Evolutionary conservation across 2,797 vertebrate species (phyloP).

Genomic region (Euthynnus affinis): DNA sequence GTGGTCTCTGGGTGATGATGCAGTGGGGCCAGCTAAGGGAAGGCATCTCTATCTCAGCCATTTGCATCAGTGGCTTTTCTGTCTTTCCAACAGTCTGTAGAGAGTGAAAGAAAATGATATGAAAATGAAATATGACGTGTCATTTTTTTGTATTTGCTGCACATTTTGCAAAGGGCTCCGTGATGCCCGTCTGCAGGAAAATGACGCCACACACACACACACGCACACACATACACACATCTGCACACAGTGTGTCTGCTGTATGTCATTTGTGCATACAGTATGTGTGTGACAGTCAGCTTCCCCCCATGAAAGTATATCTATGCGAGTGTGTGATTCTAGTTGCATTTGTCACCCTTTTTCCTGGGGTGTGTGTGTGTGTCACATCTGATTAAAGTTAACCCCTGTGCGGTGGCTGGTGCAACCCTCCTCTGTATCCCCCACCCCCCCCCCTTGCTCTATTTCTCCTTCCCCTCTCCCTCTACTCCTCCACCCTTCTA

Average conservation of each 20-base stretch:
- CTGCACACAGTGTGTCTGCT: conserved; percentile 35
- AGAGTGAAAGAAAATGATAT: conserved; percentile 50
- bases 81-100: conserved; percentile 42
- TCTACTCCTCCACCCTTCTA: conserved; percentile 63
- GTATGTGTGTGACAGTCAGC: conserved; percentile 54
- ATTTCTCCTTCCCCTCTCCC: conserved; percentile 40
- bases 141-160: conserved; percentile 61
- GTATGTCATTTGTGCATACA: conserved; percentile 48
- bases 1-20: conserved; percentile 63
- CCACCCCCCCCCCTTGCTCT: conserved; percentile 23
- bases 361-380: conserved; percentile 73
- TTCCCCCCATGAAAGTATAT: conserved; percentile 57
- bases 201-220: conserved; percentile 32
- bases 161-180: conserved; percentile 53
- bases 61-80: conserved; percentile 57
- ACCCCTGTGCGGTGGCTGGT: conserved; percentile 80
- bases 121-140: conserved; percentile 65
- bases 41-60: conserved; percentile 39
- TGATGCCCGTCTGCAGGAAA: conserved; percentile 49
- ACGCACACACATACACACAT: conserved; percentile 3
- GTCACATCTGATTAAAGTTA: conserved; percentile 87
- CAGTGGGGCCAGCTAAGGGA: conserved; percentile 38
- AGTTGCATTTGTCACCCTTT: conserved; percentile 74
- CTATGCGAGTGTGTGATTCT: conserved; percentile 64
- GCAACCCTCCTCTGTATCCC: conserved; percentile 61